Conservation (phyloP, 2,113 vertebrate genomes). For the Prinia subflava region DNA sequence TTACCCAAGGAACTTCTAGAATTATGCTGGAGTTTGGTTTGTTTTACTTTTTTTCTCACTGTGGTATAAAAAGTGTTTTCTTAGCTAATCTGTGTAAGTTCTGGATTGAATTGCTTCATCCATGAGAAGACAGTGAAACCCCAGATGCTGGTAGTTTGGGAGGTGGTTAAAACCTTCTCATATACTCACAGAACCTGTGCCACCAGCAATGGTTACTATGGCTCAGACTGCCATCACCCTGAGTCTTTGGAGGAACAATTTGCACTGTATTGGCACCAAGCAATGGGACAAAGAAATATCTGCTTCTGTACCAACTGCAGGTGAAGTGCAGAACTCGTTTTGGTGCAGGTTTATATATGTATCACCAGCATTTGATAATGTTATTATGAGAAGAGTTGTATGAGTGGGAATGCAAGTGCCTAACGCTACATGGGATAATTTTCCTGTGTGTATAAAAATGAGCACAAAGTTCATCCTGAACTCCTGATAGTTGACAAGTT, state of each 20-base stretch:
- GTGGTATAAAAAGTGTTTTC: not conserved
- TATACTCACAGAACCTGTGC: not conserved
- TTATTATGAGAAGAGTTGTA: not conserved
- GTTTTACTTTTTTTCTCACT: not conserved
- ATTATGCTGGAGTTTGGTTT: not conserved
- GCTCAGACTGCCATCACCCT: not conserved
- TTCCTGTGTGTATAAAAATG: not conserved
- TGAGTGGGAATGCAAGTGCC: not conserved
- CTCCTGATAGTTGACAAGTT: not conserved
- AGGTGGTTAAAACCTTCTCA: not conserved
- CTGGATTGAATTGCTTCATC: not conserved
- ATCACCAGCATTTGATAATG: not conserved
- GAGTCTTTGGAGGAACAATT: not conserved
- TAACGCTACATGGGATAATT: not conserved
- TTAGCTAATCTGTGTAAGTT: not conserved
- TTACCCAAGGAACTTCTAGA: not conserved
- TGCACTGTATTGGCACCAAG: not conserved
- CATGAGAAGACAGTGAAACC: not conserved
- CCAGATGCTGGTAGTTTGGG: not conserved
- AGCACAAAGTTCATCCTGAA: not conserved
- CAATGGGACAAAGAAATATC: not conserved
- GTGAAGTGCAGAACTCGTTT: not conserved
- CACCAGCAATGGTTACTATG: fast-evolving
- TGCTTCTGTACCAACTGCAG: not conserved
- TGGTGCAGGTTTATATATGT: not conserved